Evolutionary conservation across 2,797 vertebrate genomes (phyloP).

Genomic region (Phrynocephalus vlangalii): DNA sequence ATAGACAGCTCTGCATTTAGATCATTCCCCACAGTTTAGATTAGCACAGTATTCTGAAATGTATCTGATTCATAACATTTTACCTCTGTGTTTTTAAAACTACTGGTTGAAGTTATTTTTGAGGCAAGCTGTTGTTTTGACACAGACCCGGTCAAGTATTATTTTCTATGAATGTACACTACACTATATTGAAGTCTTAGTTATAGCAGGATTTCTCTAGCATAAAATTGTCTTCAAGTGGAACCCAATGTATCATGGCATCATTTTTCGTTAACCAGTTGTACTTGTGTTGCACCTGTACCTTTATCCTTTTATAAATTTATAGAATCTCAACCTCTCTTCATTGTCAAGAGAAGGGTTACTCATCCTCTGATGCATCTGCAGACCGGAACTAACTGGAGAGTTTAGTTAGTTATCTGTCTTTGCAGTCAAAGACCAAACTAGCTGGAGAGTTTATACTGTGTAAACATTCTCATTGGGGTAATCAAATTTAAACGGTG

Average conservation of each 20-base stretch:
- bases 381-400: not conserved
- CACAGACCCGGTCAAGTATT: not conserved
- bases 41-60: no score
- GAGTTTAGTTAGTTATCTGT: no score
- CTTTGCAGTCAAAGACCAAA: no score
- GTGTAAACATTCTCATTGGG: not conserved
- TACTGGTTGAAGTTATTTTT: not conserved
- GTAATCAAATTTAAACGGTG: not conserved
- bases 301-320: not conserved
- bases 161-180: not conserved
- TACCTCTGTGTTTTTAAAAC: not conserved
- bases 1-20: not conserved
- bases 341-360: not conserved
- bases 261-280: not conserved
- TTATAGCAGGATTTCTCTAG: constrained; percentile 12
- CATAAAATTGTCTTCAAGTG: constrained; percentile 42
- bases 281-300: not conserved
- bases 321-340: not conserved
- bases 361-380: not conserved
- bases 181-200: constrained; percentile 16
- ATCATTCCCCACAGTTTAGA: no score
- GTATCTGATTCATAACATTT: not conserved
- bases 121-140: not conserved
- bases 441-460: no score
- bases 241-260: not conserved